phyloP scores from a whole-genome alignment of 2,888 invertebrate species.

The Labia minor region DNA sequence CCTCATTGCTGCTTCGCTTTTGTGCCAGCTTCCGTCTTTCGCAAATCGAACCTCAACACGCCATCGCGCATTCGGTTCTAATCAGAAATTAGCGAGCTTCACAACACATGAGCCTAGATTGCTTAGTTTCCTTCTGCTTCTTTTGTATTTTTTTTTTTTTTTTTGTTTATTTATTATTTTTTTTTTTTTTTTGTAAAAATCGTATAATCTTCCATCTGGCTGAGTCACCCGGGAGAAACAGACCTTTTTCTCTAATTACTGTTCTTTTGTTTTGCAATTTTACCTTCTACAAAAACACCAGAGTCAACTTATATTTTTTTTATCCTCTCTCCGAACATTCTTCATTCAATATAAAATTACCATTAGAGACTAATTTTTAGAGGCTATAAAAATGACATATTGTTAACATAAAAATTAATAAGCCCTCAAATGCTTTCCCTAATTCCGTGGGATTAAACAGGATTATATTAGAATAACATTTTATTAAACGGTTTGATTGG shows the following conservation, averaged over 20 bases:
- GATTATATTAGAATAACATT: slow-evolving; percentile 1
- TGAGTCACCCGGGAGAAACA: not conserved
- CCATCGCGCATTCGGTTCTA: not conserved
- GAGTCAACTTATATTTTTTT: no score
- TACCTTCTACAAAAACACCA: not conserved
- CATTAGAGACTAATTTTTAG: not conserved
- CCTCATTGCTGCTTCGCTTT: not conserved
- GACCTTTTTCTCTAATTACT: not conserved
- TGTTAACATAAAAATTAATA: slow-evolving; percentile 5
- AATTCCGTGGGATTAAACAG: not conserved
- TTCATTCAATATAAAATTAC: not conserved
- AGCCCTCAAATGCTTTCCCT: not conserved
- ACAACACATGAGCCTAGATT: not conserved
- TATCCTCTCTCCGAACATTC: not conserved
- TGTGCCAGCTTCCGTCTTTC: not conserved
- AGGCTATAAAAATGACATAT: slow-evolving; percentile 13
- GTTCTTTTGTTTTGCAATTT: not conserved
- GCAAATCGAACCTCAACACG: slow-evolving; percentile 7
- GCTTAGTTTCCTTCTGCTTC: not conserved
- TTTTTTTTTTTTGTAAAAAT: not conserved
- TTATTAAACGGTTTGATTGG: slow-evolving; percentile 1
- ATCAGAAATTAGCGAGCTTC: not conserved
- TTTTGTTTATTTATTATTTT: not conserved
- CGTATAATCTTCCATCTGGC: not conserved
- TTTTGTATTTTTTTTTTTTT: not conserved